Percentiles rank a stretch among this genome's conserved stretches.
Evolutionary conservation across 2,113 vertebrate genomes (phyloP).

Genomic region (Ciconia maguari): DNA sequence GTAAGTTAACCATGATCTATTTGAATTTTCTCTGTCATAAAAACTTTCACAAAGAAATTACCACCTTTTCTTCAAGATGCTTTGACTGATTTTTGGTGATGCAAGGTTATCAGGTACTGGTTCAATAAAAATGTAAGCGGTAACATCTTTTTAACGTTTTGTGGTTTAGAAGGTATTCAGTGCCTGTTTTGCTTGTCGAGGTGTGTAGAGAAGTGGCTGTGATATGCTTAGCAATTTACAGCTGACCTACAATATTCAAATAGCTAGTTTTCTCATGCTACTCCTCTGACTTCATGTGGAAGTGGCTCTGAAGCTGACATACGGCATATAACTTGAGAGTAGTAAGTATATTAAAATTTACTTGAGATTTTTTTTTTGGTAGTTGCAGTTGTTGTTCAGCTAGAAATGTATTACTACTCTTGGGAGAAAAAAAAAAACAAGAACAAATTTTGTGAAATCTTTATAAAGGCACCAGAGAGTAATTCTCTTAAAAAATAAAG

Average conservation of each 20-base stretch:
- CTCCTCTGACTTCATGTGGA: neutral
- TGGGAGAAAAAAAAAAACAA: neutral
- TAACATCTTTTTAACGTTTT: neutral
- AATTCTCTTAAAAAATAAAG: neutral
- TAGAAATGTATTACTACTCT: neutral
- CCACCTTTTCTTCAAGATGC: neutral
- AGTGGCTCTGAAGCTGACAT: neutral
- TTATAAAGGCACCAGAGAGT: neutral
- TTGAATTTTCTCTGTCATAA: neutral
- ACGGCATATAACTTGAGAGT: neutral
- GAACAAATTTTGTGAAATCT: neutral
- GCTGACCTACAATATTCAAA: neutral
- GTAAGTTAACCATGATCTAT: constrained; percentile 68
- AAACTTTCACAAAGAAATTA: too few species aligned
- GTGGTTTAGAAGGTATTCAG: neutral
- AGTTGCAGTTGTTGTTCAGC: neutral
- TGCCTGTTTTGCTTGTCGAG: neutral
- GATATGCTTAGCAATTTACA: neutral
- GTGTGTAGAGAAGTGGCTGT: neutral
- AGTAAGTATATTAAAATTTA: neutral
- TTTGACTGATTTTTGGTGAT: neutral
- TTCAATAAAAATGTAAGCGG: neutral
- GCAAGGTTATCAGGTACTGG: neutral
- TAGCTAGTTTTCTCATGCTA: neutral
- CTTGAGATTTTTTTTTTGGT: neutral